Conservation (phyloP, 2,888 invertebrate species). For the Tenthredo distinguenda region DNA sequence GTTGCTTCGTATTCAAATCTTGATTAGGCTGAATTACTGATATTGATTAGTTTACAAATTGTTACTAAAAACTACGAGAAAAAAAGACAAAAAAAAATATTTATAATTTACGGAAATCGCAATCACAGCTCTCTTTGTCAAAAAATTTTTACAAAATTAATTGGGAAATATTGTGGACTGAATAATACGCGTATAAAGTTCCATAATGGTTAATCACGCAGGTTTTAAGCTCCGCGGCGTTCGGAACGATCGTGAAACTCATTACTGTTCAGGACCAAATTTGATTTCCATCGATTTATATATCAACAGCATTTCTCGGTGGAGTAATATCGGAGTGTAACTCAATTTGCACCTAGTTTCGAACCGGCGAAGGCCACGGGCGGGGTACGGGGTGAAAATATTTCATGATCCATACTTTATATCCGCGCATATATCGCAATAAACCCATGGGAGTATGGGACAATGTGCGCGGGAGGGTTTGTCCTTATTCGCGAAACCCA, state of each 20-base stretch:
- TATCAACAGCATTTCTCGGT: not conserved
- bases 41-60: not conserved
- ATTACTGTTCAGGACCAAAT: conserved; percentile 34
- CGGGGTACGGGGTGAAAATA: not conserved
- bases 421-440: not conserved
- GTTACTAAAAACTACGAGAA: not conserved
- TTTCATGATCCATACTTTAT: conserved; percentile 1
- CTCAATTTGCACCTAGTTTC: conserved; percentile 34
- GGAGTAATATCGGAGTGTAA: conserved; percentile 17
- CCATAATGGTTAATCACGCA: conserved; percentile 12
- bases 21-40: conserved; percentile 9
- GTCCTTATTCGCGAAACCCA: not conserved
- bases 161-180: not conserved
- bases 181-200: not conserved
- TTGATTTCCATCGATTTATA: conserved; percentile 46
- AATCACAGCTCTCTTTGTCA: not conserved
- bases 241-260: conserved; percentile 22
- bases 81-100: not conserved
- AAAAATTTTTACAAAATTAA: not conserved
- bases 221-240: not conserved
- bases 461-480: not conserved
- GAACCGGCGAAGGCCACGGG: not conserved
- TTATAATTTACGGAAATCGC: not conserved
- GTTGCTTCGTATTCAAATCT: not conserved
- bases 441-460: not conserved